A percentile compares a stretch with the other conserved stretches of the same genome.
Conservation (phyloP, 2,888 invertebrate species). For the Megaustenia siamemsis region DNA sequence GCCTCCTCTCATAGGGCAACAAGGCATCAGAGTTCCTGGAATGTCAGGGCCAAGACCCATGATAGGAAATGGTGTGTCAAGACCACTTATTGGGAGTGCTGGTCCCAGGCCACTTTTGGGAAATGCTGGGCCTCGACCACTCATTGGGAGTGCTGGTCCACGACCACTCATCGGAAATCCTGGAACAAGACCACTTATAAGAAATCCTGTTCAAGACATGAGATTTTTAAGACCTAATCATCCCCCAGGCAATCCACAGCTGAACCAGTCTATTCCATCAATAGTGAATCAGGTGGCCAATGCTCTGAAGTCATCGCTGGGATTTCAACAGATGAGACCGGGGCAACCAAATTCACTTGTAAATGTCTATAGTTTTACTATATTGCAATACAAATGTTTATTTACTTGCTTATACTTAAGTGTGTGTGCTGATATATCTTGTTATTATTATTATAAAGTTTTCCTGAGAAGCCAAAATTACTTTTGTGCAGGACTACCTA, state of each 20-base stretch:
- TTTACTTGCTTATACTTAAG: background rate
- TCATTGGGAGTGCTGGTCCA: too few species aligned
- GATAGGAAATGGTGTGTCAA: background rate
- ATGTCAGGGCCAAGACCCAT: background rate
- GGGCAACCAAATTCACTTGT: conserved; percentile 29
- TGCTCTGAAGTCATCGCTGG: conserved; percentile 5
- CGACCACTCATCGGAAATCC: background rate
- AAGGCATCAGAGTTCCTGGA: background rate
- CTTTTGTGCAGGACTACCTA: too few species aligned
- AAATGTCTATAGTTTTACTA: background rate
- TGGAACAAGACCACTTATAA: conserved; percentile 2
- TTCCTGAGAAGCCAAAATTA: too few species aligned
- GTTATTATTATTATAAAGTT: too few species aligned
- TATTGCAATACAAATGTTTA: background rate
- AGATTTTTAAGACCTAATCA: background rate
- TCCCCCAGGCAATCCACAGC: background rate
- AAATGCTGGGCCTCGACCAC: background rate
- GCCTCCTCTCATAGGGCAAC: conserved; percentile 13
- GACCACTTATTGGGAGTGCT: background rate
- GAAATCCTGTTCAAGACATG: background rate
- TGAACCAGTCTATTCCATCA: conserved; percentile 40
- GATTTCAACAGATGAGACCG: background rate
- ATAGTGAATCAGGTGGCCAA: conserved; percentile 28
- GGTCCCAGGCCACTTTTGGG: background rate
- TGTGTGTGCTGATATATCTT: background rate